Evolutionary conservation across 2,113 vertebrate genomes (phyloP).

Genomic region (Neolamprologus devosi): DNA sequence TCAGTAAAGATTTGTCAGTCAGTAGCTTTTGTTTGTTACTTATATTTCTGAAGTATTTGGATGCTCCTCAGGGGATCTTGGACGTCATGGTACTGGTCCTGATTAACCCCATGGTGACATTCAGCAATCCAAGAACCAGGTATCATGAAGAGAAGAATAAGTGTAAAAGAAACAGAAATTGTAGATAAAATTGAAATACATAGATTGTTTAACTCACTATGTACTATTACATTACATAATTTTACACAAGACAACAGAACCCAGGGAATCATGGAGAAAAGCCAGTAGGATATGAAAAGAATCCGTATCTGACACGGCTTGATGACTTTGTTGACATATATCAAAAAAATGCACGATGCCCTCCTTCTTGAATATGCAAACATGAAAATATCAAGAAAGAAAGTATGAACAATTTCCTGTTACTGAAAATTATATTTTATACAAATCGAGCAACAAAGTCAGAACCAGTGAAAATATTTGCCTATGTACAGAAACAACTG

Average conservation of each 20-base stretch:
- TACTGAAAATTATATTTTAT: background rate
- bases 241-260: background rate
- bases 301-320: background rate
- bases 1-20: background rate
- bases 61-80: background rate
- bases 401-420: background rate
- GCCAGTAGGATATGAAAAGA: background rate
- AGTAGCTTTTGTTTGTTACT: background rate
- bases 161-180: background rate
- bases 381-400: background rate
- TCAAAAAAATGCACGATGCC: background rate
- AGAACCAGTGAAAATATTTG: background rate
- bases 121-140: background rate
- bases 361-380: background rate
- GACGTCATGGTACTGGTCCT: background rate
- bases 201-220: background rate
- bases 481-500: background rate
- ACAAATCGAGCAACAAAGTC: background rate
- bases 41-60: background rate
- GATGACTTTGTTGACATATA: background rate
- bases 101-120: background rate
- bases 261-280: background rate
- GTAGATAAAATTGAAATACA: background rate
- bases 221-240: background rate
- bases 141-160: background rate